These are phyloP conservation scores for Xiphophorus birchmanni DNA, from an alignment of 2,797 vertebrate genomes.

Conservation along the genomic window DNA sequence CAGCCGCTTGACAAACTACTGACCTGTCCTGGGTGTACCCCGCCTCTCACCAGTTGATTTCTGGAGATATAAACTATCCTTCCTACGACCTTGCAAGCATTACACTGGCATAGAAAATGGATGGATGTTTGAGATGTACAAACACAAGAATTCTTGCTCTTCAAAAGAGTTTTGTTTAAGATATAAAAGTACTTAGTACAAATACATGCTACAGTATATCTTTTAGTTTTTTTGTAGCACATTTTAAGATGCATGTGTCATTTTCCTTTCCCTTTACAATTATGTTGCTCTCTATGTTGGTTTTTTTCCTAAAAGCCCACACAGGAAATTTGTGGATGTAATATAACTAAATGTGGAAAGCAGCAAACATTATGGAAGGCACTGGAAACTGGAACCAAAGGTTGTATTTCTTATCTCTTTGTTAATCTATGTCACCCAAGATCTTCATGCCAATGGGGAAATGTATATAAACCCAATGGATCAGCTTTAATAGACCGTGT, in stretches of 20 bases:
- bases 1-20: too few species aligned
- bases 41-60: background rate
- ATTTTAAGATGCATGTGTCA: background rate
- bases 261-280: background rate
- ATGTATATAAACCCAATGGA: background rate
- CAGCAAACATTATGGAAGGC: background rate
- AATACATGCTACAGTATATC: background rate
- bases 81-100: background rate
- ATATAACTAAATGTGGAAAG: background rate
- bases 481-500: constrained; percentile 26
- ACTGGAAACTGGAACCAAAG: constrained; percentile 5
- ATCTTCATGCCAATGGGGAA: constrained; percentile 4
- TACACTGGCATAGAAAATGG: background rate
- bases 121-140: background rate
- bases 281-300: background rate
- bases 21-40: background rate
- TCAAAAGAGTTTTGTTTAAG: background rate
- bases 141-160: background rate
- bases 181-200: background rate
- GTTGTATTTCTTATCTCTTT: constrained; percentile 10
- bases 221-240: background rate
- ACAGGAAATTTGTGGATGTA: background rate
- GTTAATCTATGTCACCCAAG: constrained; percentile 17
- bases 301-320: background rate
- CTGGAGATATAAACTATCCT: background rate